These are phyloP conservation scores for Nibea coibor DNA, from an alignment of 2,113 vertebrate species.

Conservation along the genomic window DNA sequence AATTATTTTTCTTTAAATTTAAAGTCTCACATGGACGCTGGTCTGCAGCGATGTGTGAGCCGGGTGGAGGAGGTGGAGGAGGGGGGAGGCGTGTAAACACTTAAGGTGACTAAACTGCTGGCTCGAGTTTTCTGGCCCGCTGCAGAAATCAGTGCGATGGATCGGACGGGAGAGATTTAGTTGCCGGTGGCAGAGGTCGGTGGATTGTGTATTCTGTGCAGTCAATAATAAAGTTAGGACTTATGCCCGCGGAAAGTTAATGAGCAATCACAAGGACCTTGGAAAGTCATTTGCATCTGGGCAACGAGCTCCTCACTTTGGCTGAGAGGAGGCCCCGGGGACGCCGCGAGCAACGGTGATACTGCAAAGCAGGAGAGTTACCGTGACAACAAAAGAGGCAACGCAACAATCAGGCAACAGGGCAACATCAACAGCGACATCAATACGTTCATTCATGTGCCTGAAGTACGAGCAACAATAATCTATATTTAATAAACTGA, in stretches of 20 bases:
- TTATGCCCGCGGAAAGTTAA: conserved; percentile 98
- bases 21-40: not conserved
- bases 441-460: too few relatives aligned
- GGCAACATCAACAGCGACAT: too few relatives aligned
- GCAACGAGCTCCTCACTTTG: conserved; percentile 85
- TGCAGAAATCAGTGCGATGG: conserved; percentile 94
- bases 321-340: conserved; percentile 82
- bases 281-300: conserved; percentile 95
- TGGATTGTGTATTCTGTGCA: conserved; percentile 99
- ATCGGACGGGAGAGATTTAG: conserved; percentile 96
- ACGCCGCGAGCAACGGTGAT: conserved; percentile 59
- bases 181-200: conserved; percentile 98
- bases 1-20: too few relatives aligned
- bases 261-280: conserved; percentile 97
- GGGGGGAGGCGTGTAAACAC: conserved; percentile 61
- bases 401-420: too few relatives aligned
- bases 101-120: conserved; percentile 85
- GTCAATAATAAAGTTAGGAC: conserved; percentile 99
- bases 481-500: too few relatives aligned
- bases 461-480: too few relatives aligned
- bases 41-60: conserved; percentile 37
- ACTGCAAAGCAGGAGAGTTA: conserved; percentile 49
- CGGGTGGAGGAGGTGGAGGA: not conserved
- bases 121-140: conserved; percentile 85
- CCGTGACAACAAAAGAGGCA: not conserved